Evolutionary conservation across 2,888 invertebrate species (phyloP), one percentile per base, ranked within the genome.

Genomic region (Shargacucullia verbasci): DNA sequence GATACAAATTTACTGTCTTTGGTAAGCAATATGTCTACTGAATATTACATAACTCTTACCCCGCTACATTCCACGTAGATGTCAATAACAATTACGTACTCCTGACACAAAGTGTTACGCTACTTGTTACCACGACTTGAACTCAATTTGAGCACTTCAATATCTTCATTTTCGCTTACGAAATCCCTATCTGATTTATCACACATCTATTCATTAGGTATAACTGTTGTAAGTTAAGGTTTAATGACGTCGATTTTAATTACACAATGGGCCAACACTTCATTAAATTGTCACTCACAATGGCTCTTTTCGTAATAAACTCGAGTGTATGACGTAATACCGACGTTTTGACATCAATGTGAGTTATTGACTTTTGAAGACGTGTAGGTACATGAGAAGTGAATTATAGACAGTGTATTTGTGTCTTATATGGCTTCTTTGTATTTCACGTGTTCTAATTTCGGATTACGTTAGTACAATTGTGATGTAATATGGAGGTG

Each of bases 271-370:
- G 59, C 83, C 82, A 86, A 87, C 87, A 89, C 86, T 91, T 92
- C 89, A 91, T 92, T 92, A 91, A 87, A 91, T 89, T 92, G 90
- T 91, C 92, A 91, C 90, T 91, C 91, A 91, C 55, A 79, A 78
- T 75, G 79, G 70, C 78, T 80, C 79, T 84, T 84, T 84, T 83
- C 76, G 80, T 84, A 86, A 86, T 83, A 79, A 76, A 78, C 72
- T 78, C 57, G n/a, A 34, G 63, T 11, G 50, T 68, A 68, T 86
- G 81, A 76, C 73, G 82, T 79, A 81, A 83, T 73, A 71, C 63
- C 70, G 74, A 71, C 70, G 29, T 77, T 83, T 76, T 77, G 82
- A 82, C 71, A 71, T 62, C 58, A 69, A 60, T 79, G 78, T 83
- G 78, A 83, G 77, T 82, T 85, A 85, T 85, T 81, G 80, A 79